Conservation (phyloP, 2,113 vertebrate species). For the Pimephales promelas region DNA sequence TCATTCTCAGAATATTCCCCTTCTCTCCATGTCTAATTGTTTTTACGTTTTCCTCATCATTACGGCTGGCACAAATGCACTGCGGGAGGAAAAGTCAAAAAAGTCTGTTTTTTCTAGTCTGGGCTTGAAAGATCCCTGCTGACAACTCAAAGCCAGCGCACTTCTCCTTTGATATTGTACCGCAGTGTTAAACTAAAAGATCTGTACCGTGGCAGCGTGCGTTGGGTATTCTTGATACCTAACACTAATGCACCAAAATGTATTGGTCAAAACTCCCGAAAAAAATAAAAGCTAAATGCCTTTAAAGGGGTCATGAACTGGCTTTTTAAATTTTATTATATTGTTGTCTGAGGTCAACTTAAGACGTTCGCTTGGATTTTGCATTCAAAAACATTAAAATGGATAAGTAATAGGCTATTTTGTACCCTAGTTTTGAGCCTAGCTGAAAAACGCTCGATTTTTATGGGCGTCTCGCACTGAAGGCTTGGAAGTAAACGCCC, state of each 20-base stretch:
- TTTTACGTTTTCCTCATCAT: slow-evolving; percentile 42
- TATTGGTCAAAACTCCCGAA: background rate
- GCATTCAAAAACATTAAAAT: too few relatives aligned
- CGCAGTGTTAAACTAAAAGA: slow-evolving; percentile 58
- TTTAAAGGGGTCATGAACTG: too few relatives aligned
- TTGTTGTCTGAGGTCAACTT: too few relatives aligned
- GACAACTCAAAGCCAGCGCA: slow-evolving; percentile 58
- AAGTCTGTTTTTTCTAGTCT: slow-evolving; percentile 43
- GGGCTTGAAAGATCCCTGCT: slow-evolving; percentile 57
- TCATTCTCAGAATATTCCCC: slow-evolving; percentile 34
- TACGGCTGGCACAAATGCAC: background rate
- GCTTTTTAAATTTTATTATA: too few relatives aligned
- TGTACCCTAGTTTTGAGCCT: too few relatives aligned
- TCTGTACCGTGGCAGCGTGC: slow-evolving; percentile 59
- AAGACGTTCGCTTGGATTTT: too few relatives aligned
- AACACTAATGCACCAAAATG: background rate
- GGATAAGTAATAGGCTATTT: too few relatives aligned
- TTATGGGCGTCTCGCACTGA: too few relatives aligned
- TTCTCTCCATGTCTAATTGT: slow-evolving; percentile 33
- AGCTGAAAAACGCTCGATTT: too few relatives aligned
- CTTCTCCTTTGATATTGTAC: slow-evolving; percentile 59
- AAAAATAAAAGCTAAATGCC: background rate
- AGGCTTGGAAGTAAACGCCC: too few relatives aligned
- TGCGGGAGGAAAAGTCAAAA: slow-evolving; percentile 45
- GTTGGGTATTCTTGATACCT: slow-evolving; percentile 57